Evolutionary conservation across 2,888 invertebrate genomes (phyloP), one percentile per base, ranked within the genome.

Genomic region (Crematogaster levior): DNA sequence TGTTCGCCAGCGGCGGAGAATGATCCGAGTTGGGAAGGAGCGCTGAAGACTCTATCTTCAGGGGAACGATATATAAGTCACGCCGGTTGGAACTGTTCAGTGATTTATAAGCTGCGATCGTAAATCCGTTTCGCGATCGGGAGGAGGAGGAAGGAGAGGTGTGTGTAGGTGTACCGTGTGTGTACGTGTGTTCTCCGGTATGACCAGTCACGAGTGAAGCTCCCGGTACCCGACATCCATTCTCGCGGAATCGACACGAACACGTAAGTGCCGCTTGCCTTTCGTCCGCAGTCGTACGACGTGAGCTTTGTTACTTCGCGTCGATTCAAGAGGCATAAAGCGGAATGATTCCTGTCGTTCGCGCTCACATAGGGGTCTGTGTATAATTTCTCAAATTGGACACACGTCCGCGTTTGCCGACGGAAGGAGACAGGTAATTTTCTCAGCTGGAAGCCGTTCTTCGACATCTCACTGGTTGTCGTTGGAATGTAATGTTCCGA

Each of bases 241-340:
- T 82, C 61, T 79, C 81, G 80, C 81, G 37, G 37, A 84, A 70
- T 46, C 82, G n/a, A 66, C 72, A 83, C 84, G 81, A 77, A 85
- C 83, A 89, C 86, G 89, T 89, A 89, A 89, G 89, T 89, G 85
- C 82, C 60, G 72, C 84, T 88, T 83, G 77, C 74, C 74, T 77
- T 80, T 70, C 75, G 84, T 61, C 40, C 27, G 21, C 9, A 18
- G 30, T 27, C 40, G 51, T 61, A 43, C 4, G 51, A 43, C 37
- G 40, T 21, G 34, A 79, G 58, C 61, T 81, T 79, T 58, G 40
- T 86, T 56, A 48, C 77, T 43, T 43, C 56, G 56, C 40, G 65
- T 40, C 65, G 65, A 12, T 27, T 63, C 58, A 12, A 65, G 37
- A 40, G 75, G 40, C 53, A 53, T 21, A 53, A 53, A 66, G 10